Evolutionary conservation across 2,113 vertebrate species (phyloP).

Genomic region (Syrrhaptes paradoxus): DNA sequence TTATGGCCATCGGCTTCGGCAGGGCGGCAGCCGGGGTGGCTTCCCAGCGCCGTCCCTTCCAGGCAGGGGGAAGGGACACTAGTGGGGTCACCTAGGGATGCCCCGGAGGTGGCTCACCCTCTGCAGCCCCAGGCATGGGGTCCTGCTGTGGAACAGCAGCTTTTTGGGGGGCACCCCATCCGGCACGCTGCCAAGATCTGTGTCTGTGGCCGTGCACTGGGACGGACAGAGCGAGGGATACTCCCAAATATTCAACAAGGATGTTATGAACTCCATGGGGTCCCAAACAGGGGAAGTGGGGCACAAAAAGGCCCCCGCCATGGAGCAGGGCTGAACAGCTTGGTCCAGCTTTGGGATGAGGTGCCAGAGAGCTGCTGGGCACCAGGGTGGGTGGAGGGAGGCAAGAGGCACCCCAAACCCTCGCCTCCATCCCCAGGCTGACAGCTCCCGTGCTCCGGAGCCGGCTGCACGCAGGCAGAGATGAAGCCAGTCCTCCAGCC

Average conservation of each 20-base stretch:
- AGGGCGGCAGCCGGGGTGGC: neutral
- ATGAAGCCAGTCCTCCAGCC: neutral
- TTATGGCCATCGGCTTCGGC: slow-evolving; percentile 37
- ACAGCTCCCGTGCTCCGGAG: accelerated
- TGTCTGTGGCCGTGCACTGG: neutral
- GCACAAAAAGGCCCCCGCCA: neutral
- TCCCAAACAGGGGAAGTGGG: neutral
- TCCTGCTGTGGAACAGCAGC: neutral
- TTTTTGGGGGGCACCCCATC: neutral
- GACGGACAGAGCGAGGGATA: neutral
- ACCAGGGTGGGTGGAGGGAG: neutral
- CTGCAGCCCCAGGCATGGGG: neutral
- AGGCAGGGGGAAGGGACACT: slow-evolving; percentile 1
- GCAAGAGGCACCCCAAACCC: neutral
- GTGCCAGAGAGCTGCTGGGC: accelerated
- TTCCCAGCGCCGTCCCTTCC: neutral
- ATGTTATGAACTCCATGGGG: neutral
- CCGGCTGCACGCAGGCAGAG: neutral
- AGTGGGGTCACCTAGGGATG: neutral
- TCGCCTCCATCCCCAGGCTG: neutral
- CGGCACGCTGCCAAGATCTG: neutral
- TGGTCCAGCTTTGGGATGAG: neutral
- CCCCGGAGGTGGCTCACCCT: neutral
- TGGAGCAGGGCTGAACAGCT: neutral
- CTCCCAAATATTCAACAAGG: neutral